Evolutionary conservation across 2,797 vertebrate species (phyloP).

Genomic region (Poeciliopsis paucimaculata): DNA sequence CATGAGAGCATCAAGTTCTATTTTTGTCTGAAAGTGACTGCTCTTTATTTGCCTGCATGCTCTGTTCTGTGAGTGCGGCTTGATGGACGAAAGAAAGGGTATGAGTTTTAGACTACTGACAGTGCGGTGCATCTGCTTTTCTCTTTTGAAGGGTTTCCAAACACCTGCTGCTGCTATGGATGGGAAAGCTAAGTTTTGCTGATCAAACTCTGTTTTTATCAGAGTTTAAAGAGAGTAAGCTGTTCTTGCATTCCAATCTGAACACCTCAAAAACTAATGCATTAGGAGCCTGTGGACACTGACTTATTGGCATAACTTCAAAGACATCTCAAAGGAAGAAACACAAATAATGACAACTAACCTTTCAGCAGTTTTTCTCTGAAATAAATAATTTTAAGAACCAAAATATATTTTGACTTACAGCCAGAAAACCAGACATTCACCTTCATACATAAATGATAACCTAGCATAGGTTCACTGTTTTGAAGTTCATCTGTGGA

Average conservation of each 20-base stretch:
- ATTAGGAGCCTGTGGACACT: slow-evolving; percentile 21
- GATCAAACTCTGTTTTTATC: slow-evolving; percentile 62
- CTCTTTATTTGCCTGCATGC: slow-evolving; percentile 44
- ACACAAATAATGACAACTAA: not conserved
- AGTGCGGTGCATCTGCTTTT: slow-evolving; percentile 27
- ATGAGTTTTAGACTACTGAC: slow-evolving; percentile 44
- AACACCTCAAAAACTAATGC: slow-evolving; percentile 55
- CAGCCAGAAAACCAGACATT: not conserved
- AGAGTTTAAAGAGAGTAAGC: slow-evolving; percentile 52
- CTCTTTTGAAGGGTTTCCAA: slow-evolving; percentile 69
- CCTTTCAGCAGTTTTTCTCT: not conserved
- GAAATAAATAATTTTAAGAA: not conserved
- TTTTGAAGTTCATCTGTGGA: not conserved
- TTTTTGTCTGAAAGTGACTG: slow-evolving; percentile 51
- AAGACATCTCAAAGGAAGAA: not conserved
- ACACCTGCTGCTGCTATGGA: slow-evolving; percentile 61
- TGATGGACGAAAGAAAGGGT: slow-evolving; percentile 35
- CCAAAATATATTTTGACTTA: not conserved
- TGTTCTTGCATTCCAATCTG: slow-evolving; percentile 20
- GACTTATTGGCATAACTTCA: not conserved
- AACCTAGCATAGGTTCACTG: not conserved
- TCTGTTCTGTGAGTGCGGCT: slow-evolving; percentile 33
- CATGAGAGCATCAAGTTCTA: slow-evolving; percentile 45
- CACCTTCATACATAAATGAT: not conserved
- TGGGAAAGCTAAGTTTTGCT: slow-evolving; percentile 10